Conservation (phyloP, 2,888 invertebrate genomes). For the Colostygia pectinataria region DNA sequence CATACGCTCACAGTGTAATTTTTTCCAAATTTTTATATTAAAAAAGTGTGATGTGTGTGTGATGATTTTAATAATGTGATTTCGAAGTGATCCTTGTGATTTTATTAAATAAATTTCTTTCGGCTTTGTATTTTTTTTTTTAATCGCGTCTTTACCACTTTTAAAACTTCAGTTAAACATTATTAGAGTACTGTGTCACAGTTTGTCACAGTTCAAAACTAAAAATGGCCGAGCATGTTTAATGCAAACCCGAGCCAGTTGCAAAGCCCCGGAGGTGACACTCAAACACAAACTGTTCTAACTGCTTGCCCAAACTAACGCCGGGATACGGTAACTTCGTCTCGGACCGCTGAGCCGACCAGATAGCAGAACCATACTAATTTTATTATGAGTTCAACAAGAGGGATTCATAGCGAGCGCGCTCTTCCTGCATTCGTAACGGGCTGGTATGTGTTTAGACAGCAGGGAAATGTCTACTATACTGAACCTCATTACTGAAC, state of each 20-base stretch:
- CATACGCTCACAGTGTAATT: too few relatives aligned
- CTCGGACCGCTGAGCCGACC: constrained; percentile 2
- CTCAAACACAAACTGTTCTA: constrained; percentile 9
- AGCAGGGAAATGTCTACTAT: too few relatives aligned
- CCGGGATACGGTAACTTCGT: constrained; percentile 5
- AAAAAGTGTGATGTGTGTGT: too few relatives aligned
- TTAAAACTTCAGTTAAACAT: too few relatives aligned
- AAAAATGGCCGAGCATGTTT: neutral
- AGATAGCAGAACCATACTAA: constrained; percentile 8
- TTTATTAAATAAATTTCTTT: too few relatives aligned
- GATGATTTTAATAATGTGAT: too few relatives aligned
- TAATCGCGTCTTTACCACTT: too few relatives aligned
- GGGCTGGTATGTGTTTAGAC: neutral
- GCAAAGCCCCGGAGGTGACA: constrained; percentile 4
- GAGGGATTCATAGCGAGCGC: neutral
- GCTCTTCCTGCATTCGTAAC: neutral
- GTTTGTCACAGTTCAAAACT: neutral
- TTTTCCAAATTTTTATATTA: too few relatives aligned
- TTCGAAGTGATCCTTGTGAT: too few relatives aligned
- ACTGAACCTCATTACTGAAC: too few relatives aligned
- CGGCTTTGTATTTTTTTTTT: too few relatives aligned
- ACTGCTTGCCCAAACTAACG: constrained; percentile 2
- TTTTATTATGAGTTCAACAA: constrained; percentile 11
- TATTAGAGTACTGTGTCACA: too few relatives aligned
- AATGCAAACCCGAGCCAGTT: constrained; percentile 11